Base-by-base conservation (phyloP, 1,140 invertebrate species). In the Aphaenogaster ashmeadi region DNA sequence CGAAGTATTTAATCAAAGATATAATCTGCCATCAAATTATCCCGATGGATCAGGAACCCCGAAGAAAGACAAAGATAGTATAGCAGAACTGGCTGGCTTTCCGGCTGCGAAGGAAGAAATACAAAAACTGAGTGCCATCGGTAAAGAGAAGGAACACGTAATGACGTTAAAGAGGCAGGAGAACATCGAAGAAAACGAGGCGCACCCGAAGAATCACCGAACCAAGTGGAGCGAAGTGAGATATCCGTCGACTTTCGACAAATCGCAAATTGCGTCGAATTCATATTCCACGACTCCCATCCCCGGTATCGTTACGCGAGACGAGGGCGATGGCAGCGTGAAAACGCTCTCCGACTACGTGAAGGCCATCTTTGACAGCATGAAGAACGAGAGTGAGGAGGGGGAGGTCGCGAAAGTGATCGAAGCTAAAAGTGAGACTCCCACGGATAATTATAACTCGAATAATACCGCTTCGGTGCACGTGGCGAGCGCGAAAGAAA, bases 281-380 rank as follows among this genome's bases (percentile, higher is more conserved):
- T 92, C 74, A 54, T 87, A 87, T 9, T 52, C 21, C 3, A 67
- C 52, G 0, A 60, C 58, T 2, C 69, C 71, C 6, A 75, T 83
- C 0, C 87, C 89, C 0, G 87, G 87, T 2, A 3, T 83, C 7
- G 44, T 58, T 1, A 89, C 71, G 15, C 88, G 87, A 69, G 88
- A 80, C 13, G 79, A 78, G 54, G 87, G 89, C 11, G 88, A 93
- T 13, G 54, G 36, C 9, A 88, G 88, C 11, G 93, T 92, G 5
- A 92, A 93, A 56, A 92, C 89, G 1, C 87, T 95, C 0, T 94
- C 94, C 0, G 95, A 95, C 38, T 95, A 95, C 60, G 94, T 95
- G 0, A 93, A 95, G 58, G 95, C 94, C 8, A 94, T 95, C 77
- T 95, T 95, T 47, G 94, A 95, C 38, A 94, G 92, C 5, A 94